Percentiles rank a stretch among this genome's conserved stretches.
These are phyloP conservation scores for Scaptomyza parva DNA, from an alignment of 2,888 invertebrate genomes.

Conservation along the genomic window DNA sequence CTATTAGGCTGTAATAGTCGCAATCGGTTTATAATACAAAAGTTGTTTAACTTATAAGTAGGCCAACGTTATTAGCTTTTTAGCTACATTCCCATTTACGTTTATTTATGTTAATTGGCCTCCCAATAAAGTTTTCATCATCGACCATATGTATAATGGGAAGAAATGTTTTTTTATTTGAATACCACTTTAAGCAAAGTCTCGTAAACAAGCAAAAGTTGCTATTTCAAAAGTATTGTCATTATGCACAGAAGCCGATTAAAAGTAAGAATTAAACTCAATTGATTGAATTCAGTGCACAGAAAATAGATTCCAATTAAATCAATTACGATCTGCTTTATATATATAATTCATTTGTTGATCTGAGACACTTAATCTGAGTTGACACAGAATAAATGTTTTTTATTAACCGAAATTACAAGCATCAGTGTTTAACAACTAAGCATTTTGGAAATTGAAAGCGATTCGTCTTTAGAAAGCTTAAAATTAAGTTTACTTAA, in stretches of 20 bases:
- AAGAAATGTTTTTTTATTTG: neutral
- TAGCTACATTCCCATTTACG: constrained; percentile 6
- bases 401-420: neutral
- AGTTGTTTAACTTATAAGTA: constrained; percentile 16
- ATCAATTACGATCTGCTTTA: constrained; percentile 38
- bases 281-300: constrained; percentile 11
- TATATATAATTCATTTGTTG: constrained; percentile 2
- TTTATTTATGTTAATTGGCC: constrained; percentile 23
- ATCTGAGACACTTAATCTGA: neutral
- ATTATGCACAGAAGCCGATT: constrained; percentile 4
- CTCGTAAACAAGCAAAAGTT: constrained; percentile 1
- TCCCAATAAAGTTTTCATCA: constrained; percentile 20
- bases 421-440: neutral
- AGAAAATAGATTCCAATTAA: constrained; percentile 25
- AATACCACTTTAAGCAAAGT: neutral
- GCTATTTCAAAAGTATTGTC: constrained; percentile 37
- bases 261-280: constrained; percentile 1
- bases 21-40: constrained; percentile 10
- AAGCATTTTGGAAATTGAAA: neutral
- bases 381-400: neutral
- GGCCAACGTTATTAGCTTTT: constrained; percentile 44
- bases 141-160: constrained; percentile 22
- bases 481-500: neutral
- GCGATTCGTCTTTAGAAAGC: neutral
- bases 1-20: constrained; percentile 24